phyloP scores from a whole-genome alignment of 2,797 vertebrate species.

The Hapalemur alaotrensis region DNA sequence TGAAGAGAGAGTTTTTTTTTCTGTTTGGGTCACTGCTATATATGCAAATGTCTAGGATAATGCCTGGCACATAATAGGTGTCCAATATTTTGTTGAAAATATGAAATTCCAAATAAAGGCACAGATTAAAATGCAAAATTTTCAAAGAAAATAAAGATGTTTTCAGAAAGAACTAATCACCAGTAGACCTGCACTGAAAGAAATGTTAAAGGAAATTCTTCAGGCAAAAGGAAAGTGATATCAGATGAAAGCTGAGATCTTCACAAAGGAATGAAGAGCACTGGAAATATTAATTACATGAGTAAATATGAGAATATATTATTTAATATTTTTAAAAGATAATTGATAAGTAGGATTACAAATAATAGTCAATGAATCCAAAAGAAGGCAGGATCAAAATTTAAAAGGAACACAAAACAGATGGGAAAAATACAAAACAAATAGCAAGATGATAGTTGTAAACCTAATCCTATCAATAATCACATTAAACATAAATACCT shows the following conservation, averaged over 20 bases:
- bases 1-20: neutral
- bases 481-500: neutral
- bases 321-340: neutral
- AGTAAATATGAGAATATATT: neutral
- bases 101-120: neutral
- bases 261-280: neutral
- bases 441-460: neutral
- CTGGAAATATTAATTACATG: neutral
- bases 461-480: neutral
- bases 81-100: neutral
- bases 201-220: neutral
- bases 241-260: neutral
- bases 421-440: neutral
- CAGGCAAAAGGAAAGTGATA: neutral
- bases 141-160: neutral
- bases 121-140: neutral
- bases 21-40: neutral
- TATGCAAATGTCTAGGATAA: neutral
- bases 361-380: neutral
- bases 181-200: neutral
- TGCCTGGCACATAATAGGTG: neutral
- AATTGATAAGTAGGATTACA: neutral
- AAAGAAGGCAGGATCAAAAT: neutral
- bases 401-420: neutral
- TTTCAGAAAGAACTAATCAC: neutral